Evolutionary conservation across 1,140 invertebrate species (phyloP).

Genomic region (Copidosoma floridanum): DNA sequence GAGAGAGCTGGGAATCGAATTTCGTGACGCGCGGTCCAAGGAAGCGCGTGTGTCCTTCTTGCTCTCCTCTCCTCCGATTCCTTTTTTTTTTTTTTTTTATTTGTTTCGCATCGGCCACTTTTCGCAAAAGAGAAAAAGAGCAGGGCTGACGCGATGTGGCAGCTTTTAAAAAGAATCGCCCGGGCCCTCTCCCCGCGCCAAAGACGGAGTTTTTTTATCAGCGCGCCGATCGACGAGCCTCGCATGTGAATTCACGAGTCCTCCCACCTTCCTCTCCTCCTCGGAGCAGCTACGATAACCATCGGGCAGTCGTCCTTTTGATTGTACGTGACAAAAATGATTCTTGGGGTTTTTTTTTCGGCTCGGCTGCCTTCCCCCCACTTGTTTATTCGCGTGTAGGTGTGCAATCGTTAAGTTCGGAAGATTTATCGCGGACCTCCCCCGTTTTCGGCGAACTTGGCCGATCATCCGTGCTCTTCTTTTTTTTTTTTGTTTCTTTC

Average conservation of each 20-base stretch:
- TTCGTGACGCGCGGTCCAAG: conserved; percentile 19
- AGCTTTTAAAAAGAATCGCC: not conserved
- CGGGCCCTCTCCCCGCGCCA: no score
- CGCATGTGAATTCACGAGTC: conserved; percentile 5
- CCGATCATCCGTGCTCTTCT: no score
- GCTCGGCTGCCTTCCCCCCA: not conserved
- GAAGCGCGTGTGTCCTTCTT: no score
- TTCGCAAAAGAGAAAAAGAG: not conserved
- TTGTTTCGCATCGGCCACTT: no score
- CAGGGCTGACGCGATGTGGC: not conserved
- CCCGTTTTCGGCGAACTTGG: no score
- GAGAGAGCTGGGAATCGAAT: conserved; percentile 8
- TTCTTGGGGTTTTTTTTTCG: conserved; percentile 3
- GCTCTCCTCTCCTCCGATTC: no score
- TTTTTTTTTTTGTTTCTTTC: no score
- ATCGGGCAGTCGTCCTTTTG: not conserved
- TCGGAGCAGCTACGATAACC: not conserved
- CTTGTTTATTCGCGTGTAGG: conserved; percentile 4
- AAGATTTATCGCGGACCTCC: no score
- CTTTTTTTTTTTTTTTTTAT: not conserved
- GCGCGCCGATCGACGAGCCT: not conserved
- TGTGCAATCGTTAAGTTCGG: no score
- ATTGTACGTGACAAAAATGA: conserved; percentile 12
- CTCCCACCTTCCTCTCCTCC: no score
- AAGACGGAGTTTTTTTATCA: conserved; percentile 6